Evolutionary conservation across 2,113 vertebrate species (phyloP), one percentile per base, ranked within the genome.

Genomic region (Empidonax traillii): DNA sequence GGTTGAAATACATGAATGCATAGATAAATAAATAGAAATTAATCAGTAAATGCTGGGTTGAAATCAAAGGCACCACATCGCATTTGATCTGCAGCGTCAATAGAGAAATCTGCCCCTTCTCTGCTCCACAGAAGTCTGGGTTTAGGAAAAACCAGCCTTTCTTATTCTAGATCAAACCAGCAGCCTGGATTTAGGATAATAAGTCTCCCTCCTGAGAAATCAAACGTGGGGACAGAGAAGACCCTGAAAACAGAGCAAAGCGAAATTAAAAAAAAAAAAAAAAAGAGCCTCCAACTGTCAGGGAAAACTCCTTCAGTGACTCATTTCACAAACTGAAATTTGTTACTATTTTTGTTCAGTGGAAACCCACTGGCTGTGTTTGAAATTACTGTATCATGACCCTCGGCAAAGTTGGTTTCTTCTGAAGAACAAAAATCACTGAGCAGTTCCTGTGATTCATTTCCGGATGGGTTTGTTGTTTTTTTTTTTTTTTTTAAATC

Each of bases 371-470:
- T 5, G n/a, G 71, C 18, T 41, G 69, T 71, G 58, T 68, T 85
- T 67, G 30, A 73, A 56, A 65, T 75, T 30, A 72, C 35, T 59
- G 8, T 8, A 49, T 13, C 55, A 5, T 3, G 58, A 74, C 62
- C 80, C 66, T 71, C 49, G 62, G 67, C 62, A 85, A 68, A 14
- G 22, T 73, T 56, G 21, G 21, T 49, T 52, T 46, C 90, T 53
- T 59, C 28, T 74, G 12, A 53, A 66, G 22, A 67, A 59, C 44
- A 10, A 87, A 90, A 90, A 69, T 61, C 52, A 33, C 6, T 21
- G 47, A 71, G 62, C 59, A 55, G 71, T 55, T 94, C 55, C 79
- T 88, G 2, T 17, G 55, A 77, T 77, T 72, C 59, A 87, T 87
- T 95, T 86, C 63, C 13, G 5, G 72, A 12, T 9, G 56, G 31